These are phyloP conservation scores for Erethizon dorsatum DNA, from an alignment of 2,797 vertebrate species.

Conservation along the genomic window DNA sequence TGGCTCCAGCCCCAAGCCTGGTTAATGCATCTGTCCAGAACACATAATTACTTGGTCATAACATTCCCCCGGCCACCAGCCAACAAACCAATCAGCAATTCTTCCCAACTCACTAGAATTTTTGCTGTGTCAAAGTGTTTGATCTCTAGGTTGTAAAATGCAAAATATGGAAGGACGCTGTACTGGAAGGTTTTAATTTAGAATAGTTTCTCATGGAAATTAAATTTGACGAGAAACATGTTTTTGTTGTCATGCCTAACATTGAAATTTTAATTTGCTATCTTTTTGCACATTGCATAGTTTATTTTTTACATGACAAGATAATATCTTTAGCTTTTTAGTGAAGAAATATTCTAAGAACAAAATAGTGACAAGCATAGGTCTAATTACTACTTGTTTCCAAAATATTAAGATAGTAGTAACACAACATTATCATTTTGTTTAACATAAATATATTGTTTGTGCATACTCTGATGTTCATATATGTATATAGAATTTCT, in stretches of 20 bases:
- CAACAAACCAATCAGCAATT: constrained; percentile 93
- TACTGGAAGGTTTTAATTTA: constrained; percentile 91
- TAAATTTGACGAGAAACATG: constrained; percentile 89
- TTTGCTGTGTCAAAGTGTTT: constrained; percentile 94
- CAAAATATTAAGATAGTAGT: constrained; percentile 44
- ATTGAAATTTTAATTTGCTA: constrained; percentile 84
- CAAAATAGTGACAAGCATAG: constrained; percentile 12
- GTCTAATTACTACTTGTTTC: constrained; percentile 59
- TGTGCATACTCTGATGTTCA: background rate
- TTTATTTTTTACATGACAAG: constrained; percentile 74
- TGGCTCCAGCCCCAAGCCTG: constrained; percentile 95
- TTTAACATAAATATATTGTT: constrained; percentile 12
- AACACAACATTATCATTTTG: constrained; percentile 23
- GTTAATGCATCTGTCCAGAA: constrained; percentile 96
- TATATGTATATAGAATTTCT: constrained; percentile 42
- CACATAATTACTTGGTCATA: constrained; percentile 95
- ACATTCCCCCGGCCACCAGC: constrained; percentile 93
- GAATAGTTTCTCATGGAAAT: constrained; percentile 90
- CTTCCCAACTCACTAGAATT: constrained; percentile 91
- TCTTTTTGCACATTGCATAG: constrained; percentile 63
- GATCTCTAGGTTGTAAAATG: constrained; percentile 93
- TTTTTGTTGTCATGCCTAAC: constrained; percentile 86
- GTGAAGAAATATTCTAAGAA: constrained; percentile 59
- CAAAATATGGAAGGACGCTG: constrained; percentile 89
- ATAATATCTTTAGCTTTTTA: constrained; percentile 54